phyloP scores from a whole-genome alignment of 2,797 vertebrate genomes.

The Pteronotus mesoamericanus region DNA sequence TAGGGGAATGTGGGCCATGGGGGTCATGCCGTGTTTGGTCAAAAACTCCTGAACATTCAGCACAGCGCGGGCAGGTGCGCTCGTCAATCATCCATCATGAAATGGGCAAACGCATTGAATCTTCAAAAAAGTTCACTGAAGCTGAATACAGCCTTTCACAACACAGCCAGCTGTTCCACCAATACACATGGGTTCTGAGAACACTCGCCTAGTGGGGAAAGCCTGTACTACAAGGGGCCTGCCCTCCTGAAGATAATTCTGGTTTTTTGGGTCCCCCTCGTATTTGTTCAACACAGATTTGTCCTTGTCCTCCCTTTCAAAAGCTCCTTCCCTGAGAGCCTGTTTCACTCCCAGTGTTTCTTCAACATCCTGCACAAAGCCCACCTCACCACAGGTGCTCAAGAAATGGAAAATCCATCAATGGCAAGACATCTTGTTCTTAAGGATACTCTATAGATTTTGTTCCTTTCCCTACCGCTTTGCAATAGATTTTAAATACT shows the following conservation, averaged over 20 bases:
- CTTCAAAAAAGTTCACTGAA: not conserved
- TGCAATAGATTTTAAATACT: not conserved
- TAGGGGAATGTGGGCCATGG: not conserved
- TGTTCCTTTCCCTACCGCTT: not conserved
- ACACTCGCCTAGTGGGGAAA: not conserved
- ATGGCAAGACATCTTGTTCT: not conserved
- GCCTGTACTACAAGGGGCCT: not conserved
- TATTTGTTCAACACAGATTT: not conserved
- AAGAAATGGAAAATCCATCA: not conserved
- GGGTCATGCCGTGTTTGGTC: not conserved
- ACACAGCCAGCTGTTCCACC: not conserved
- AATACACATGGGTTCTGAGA: too few species aligned
- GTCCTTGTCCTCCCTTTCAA: not conserved
- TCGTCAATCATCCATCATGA: not conserved
- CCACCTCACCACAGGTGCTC: not conserved
- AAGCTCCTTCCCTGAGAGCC: constrained; percentile 21
- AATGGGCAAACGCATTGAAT: not conserved
- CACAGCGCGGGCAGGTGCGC: not conserved
- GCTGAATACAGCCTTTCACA: not conserved
- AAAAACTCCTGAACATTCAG: not conserved
- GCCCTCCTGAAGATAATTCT: not conserved
- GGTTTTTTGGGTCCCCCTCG: not conserved
- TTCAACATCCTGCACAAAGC: not conserved
- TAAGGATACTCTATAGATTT: not conserved
- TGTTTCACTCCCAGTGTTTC: not conserved